Conservation (phyloP, 2,888 invertebrate genomes). For the Pseudeuparius sepicola region DNA sequence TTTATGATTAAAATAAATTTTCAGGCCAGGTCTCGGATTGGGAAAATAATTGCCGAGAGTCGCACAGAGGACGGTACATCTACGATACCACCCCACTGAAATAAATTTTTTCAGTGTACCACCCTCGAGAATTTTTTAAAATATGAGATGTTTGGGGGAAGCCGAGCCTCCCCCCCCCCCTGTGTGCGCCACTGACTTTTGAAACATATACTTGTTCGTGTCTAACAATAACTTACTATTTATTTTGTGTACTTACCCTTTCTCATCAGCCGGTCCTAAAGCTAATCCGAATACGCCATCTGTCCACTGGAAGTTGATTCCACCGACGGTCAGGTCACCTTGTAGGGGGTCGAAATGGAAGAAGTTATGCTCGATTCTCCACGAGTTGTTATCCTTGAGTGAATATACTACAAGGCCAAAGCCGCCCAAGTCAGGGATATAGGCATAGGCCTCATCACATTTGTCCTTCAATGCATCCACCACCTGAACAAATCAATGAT, state of each 20-base stretch:
- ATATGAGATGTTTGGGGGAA: too few relatives aligned
- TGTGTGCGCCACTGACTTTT: too few relatives aligned
- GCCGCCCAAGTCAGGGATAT: constrained; percentile 66
- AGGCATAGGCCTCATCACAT: constrained; percentile 67
- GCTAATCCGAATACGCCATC: constrained; percentile 73
- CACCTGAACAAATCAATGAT: constrained; percentile 41
- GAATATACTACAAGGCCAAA: constrained; percentile 73
- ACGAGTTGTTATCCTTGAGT: constrained; percentile 60
- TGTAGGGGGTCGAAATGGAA: constrained; percentile 75
- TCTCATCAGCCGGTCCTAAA: constrained; percentile 38
- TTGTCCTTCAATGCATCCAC: constrained; percentile 59
- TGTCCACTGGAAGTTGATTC: constrained; percentile 77
- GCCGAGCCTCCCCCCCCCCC: too few relatives aligned
- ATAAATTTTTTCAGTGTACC: too few relatives aligned
- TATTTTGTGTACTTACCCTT: constrained; percentile 24
- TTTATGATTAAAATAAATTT: too few relatives aligned
- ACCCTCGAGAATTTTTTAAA: too few relatives aligned
- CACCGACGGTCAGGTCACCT: constrained; percentile 67
- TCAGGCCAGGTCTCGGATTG: too few relatives aligned
- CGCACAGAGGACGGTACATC: too few relatives aligned
- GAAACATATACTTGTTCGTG: too few relatives aligned
- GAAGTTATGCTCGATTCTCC: constrained; percentile 70
- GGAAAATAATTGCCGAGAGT: too few relatives aligned
- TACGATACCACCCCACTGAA: too few relatives aligned
- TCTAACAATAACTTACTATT: too few relatives aligned